Conservation (phyloP, 2,113 vertebrate species). For the Eublepharis macularius region DNA sequence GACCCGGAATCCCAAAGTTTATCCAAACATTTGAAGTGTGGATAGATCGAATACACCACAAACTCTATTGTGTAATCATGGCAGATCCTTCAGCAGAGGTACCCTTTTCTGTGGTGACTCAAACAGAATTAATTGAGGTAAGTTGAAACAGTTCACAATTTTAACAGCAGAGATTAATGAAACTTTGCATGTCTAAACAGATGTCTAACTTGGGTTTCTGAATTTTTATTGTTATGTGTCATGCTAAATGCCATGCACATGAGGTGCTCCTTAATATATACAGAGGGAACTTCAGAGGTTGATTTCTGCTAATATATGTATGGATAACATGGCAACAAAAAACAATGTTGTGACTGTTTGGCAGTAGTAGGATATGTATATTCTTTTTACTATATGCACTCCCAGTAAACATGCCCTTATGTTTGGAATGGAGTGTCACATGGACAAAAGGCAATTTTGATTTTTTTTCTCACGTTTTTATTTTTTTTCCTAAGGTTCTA, state of each 20-base stretch:
- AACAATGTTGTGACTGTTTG: too few species aligned
- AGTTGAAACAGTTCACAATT: not conserved
- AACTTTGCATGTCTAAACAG: not conserved
- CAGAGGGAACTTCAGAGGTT: slow-evolving; percentile 7
- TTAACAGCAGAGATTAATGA: not conserved
- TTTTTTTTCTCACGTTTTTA: too few species aligned
- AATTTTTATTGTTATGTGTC: not conserved
- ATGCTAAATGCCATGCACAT: slow-evolving; percentile 8
- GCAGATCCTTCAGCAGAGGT: slow-evolving; percentile 54
- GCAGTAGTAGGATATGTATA: too few species aligned
- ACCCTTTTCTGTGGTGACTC: slow-evolving; percentile 67
- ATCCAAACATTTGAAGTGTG: not conserved
- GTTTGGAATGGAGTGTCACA: too few species aligned
- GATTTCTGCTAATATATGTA: too few species aligned
- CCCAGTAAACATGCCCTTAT: too few species aligned
- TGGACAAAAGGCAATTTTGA: too few species aligned
- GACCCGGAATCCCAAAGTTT: slow-evolving; percentile 38
- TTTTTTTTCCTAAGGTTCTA: too few species aligned
- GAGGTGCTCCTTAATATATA: slow-evolving; percentile 30
- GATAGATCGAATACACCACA: slow-evolving; percentile 7
- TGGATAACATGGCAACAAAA: too few species aligned
- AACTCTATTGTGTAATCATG: slow-evolving; percentile 52
- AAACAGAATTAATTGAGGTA: slow-evolving; percentile 71
- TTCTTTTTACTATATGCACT: too few species aligned
- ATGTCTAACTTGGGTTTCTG: not conserved